Conservation (phyloP, 2,113 vertebrate genomes). For the Dipodomys stephensi region DNA sequence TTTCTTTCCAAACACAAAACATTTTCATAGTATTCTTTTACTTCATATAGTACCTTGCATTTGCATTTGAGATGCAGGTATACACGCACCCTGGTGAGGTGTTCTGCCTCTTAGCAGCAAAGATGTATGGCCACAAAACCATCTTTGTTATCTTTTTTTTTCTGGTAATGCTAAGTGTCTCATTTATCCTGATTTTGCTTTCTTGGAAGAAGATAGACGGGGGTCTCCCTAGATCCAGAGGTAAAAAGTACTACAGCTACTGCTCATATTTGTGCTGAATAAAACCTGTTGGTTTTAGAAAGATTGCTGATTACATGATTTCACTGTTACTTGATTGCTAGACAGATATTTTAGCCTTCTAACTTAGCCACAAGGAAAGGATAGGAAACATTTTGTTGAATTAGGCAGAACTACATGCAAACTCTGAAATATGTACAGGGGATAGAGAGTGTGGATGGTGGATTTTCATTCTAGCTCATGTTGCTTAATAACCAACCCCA, state of each 20-base stretch:
- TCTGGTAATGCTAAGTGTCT: background rate
- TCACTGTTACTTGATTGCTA: conserved; percentile 5
- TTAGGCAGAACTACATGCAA: conserved; percentile 22
- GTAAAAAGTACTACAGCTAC: background rate
- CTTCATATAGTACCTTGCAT: background rate
- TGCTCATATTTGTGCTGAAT: conserved; percentile 26
- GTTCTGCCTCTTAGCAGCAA: background rate
- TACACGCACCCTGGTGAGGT: background rate
- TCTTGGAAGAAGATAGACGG: too few relatives aligned
- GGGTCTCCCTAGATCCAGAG: conserved; percentile 23
- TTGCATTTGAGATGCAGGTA: background rate
- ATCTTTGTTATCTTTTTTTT: conserved; percentile 15
- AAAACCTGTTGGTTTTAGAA: conserved; percentile 17
- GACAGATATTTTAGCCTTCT: background rate
- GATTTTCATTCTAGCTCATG: conserved; percentile 41
- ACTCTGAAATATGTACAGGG: background rate
- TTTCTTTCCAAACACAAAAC: background rate
- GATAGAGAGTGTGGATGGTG: background rate
- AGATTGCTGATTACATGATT: conserved; percentile 2
- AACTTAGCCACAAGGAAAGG: background rate
- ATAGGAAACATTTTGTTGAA: conserved; percentile 18
- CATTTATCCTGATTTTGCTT: background rate
- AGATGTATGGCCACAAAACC: background rate
- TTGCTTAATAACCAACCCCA: conserved; percentile 27
- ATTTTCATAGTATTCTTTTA: conserved; percentile 6